Percentiles rank a stretch among this genome's conserved stretches.
These are phyloP conservation scores for Sardinella longiceps DNA, from an alignment of 2,797 vertebrate species.

Conservation along the genomic window DNA sequence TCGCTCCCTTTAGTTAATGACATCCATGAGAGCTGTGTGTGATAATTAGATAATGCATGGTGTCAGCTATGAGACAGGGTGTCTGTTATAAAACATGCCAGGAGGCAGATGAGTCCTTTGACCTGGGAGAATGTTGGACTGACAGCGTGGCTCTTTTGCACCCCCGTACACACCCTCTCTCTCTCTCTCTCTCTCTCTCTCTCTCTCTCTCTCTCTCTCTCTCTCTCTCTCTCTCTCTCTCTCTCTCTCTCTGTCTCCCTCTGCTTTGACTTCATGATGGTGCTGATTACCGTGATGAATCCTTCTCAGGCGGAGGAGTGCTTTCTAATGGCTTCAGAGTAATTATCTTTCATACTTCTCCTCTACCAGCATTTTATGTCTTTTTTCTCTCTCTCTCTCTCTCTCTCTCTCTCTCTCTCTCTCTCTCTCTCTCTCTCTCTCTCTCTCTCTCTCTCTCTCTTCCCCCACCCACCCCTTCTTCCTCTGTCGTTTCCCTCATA, in stretches of 20 bases:
- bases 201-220: too few relatives aligned
- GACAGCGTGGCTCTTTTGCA: background rate
- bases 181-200: too few relatives aligned
- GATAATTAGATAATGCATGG: background rate
- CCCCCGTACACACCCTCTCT: too few relatives aligned
- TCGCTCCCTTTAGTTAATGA: background rate
- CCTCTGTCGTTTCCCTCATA: too few relatives aligned
- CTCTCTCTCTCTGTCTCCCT: background rate
- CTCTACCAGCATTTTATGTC: background rate
- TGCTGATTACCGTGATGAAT: background rate
- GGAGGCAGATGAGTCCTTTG: background rate
- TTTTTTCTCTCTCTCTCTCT: too few relatives aligned
- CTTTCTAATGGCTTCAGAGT: background rate
- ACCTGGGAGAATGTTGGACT: background rate
- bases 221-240: too few relatives aligned
- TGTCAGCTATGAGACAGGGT: background rate
- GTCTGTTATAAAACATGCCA: background rate
- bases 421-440: too few relatives aligned
- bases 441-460: too few relatives aligned
- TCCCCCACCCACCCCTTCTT: too few relatives aligned
- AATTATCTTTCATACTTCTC: background rate
- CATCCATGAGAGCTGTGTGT: background rate
- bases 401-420: too few relatives aligned
- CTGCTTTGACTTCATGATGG: background rate
- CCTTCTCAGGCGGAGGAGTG: background rate